A percentile compares a stretch with the other conserved stretches of the same genome.
These are phyloP conservation scores for Bothrops jararaca DNA, from an alignment of 2,113 vertebrate genomes.

Conservation along the genomic window DNA sequence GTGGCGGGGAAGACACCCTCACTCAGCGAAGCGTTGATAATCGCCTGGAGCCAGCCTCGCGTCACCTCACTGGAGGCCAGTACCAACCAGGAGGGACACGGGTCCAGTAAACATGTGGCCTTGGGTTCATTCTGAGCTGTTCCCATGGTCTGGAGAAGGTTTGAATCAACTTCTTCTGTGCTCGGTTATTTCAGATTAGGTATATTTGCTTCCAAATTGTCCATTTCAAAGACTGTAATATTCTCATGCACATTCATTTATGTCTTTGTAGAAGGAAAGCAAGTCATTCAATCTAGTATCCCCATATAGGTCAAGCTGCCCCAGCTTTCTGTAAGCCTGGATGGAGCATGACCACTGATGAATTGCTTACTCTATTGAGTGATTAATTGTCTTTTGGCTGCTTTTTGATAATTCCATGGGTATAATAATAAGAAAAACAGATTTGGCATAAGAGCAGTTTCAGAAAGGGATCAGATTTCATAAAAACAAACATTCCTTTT, in stretches of 20 bases:
- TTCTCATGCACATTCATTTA: background rate
- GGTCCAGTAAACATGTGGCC: too few species aligned
- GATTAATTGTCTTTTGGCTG: background rate
- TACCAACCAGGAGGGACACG: too few species aligned
- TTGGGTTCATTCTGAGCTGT: background rate
- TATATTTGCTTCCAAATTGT: background rate
- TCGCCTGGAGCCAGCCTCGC: too few species aligned
- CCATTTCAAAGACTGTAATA: background rate
- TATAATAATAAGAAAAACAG: background rate
- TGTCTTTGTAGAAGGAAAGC: background rate
- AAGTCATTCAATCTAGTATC: background rate
- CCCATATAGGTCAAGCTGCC: background rate
- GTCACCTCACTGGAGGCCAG: too few species aligned
- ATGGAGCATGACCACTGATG: background rate
- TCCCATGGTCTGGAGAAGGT: too few species aligned
- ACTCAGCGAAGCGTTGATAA: too few species aligned
- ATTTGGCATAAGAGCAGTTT: background rate
- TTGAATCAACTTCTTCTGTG: background rate
- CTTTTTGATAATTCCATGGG: background rate
- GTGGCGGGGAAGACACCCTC: too few species aligned
- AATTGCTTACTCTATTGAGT: background rate
- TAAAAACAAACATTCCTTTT: constrained; percentile 5
- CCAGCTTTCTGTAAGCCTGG: background rate
- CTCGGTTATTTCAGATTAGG: background rate
- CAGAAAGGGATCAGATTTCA: background rate